phyloP scores from a whole-genome alignment of 2,888 invertebrate species.

The Drosophila nr. fundita region DNA sequence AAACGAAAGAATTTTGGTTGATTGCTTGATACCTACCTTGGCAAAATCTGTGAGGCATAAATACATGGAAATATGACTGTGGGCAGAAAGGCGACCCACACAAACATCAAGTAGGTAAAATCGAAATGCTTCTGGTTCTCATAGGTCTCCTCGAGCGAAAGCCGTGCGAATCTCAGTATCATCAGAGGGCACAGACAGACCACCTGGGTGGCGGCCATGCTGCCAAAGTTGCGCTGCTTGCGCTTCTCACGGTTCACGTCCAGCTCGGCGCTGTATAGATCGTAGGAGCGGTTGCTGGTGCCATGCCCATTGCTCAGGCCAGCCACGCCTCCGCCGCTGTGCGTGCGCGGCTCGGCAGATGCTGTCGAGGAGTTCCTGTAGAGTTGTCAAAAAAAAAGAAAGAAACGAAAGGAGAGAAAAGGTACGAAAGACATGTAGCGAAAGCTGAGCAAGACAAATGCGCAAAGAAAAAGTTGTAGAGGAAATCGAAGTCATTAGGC shows the following conservation, averaged over 20 bases:
- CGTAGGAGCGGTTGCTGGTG: conserved; percentile 83
- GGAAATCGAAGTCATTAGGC: conserved; percentile 59
- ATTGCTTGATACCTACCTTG: conserved; percentile 85
- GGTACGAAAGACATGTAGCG: background rate
- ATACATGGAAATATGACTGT: conserved; percentile 88
- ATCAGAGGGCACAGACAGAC: conserved; percentile 89
- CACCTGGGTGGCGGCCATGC: conserved; percentile 89
- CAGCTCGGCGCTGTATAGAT: conserved; percentile 86
- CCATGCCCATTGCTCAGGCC: conserved; percentile 62
- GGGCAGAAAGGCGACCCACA: conserved; percentile 90
- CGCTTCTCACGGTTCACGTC: conserved; percentile 88
- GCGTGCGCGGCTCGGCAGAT: conserved; percentile 74
- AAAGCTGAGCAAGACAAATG: conserved; percentile 29
- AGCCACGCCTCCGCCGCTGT: conserved; percentile 73
- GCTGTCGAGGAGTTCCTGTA: conserved; percentile 83
- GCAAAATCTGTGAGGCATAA: conserved; percentile 88
- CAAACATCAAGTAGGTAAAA: conserved; percentile 88
- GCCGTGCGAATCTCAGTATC: conserved; percentile 87
- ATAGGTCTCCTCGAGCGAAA: conserved; percentile 89
- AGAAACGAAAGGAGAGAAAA: background rate
- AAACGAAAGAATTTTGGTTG: background rate
- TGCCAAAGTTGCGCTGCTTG: conserved; percentile 88
- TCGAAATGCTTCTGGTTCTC: conserved; percentile 89
- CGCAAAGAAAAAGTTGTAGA: conserved; percentile 25
- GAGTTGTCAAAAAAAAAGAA: background rate